These are phyloP conservation scores for Neocrepidodera transversa DNA, from an alignment of 2,888 invertebrate genomes.

Conservation along the genomic window DNA sequence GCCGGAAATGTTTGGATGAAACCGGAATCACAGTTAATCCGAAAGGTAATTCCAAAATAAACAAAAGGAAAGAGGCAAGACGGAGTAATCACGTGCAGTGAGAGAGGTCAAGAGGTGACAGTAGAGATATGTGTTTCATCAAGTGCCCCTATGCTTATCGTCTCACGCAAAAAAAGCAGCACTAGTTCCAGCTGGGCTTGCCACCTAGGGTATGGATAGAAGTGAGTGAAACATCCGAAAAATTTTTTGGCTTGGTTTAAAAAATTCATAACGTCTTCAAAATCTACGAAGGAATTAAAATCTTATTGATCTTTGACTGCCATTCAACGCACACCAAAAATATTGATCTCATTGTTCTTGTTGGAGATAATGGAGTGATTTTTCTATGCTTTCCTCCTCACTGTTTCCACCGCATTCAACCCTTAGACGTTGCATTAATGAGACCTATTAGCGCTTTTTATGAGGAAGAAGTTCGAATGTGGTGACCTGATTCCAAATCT, in stretches of 20 bases:
- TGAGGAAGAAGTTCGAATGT: constrained; percentile 34
- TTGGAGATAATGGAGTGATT: constrained; percentile 46
- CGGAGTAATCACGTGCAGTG: constrained; percentile 32
- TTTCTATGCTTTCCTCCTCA: constrained; percentile 53
- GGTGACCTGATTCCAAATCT: constrained; percentile 44
- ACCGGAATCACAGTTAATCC: constrained; percentile 50
- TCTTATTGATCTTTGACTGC: constrained; percentile 32
- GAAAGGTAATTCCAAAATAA: constrained; percentile 41
- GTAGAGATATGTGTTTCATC: constrained; percentile 29
- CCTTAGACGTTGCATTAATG: constrained; percentile 42
- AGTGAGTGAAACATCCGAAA: constrained; percentile 18
- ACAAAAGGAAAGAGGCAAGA: constrained; percentile 32
- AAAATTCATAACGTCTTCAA: too few relatives aligned
- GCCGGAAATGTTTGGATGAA: too few relatives aligned
- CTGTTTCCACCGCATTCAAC: constrained; percentile 44
- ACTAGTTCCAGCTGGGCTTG: constrained; percentile 38
- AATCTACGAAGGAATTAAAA: too few relatives aligned
- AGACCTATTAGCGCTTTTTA: constrained; percentile 1
- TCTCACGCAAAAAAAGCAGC: constrained; percentile 31
- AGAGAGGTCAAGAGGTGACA: constrained; percentile 43
- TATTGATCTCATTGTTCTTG: constrained; percentile 47
- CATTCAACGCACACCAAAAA: constrained; percentile 36
- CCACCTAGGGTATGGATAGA: constrained; percentile 38
- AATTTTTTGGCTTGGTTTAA: constrained; percentile 27
- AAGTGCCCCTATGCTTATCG: constrained; percentile 20